Conservation (phyloP, 2,888 invertebrate genomes). For the Limulus polyphemus region DNA sequence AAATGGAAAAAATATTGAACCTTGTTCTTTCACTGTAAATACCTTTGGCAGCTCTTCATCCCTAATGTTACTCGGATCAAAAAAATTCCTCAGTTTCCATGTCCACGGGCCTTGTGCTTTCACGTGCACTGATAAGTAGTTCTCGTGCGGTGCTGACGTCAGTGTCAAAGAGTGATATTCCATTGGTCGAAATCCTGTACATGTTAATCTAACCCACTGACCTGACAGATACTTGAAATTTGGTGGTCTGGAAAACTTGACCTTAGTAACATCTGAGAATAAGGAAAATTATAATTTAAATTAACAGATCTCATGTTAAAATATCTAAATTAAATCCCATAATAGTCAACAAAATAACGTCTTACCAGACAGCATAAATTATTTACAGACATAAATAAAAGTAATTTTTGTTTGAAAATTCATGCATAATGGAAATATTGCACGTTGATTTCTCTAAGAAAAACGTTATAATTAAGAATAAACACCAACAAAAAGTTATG, state of each 20-base stretch:
- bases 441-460: too few species aligned
- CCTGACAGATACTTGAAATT: constrained; percentile 65
- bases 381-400: too few species aligned
- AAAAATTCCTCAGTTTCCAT: constrained; percentile 88
- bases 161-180: constrained; percentile 93
- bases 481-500: too few species aligned
- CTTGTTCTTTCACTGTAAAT: constrained; percentile 1
- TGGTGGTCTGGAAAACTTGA: constrained; percentile 88
- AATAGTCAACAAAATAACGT: too few species aligned
- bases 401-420: too few species aligned
- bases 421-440: too few species aligned
- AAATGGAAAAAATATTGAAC: too few species aligned
- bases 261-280: constrained; percentile 39
- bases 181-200: constrained; percentile 72
- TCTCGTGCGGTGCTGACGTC: constrained; percentile 91
- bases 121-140: constrained; percentile 85
- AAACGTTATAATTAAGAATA: too few species aligned
- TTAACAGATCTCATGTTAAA: too few species aligned
- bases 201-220: constrained; percentile 55
- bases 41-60: constrained; percentile 64
- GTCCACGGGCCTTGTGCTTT: constrained; percentile 91
- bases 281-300: too few species aligned
- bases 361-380: too few species aligned
- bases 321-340: too few species aligned
- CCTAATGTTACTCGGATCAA: constrained; percentile 82